phyloP scores from a whole-genome alignment of 1,140 invertebrate species.

The Popillia japonica region DNA sequence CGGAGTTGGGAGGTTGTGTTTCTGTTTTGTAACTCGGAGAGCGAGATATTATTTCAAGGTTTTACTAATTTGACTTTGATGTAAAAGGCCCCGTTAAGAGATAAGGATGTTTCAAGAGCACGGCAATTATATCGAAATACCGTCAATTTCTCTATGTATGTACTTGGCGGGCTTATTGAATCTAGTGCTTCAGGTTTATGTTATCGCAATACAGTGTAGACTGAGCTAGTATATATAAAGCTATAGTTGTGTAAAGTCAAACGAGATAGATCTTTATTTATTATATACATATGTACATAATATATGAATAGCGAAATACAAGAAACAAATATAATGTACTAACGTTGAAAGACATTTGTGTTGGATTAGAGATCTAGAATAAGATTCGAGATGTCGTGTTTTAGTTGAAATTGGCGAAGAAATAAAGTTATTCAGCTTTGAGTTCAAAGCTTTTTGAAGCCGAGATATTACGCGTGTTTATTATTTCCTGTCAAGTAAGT shows the following conservation, averaged over 20 bases:
- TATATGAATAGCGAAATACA: too few relatives aligned
- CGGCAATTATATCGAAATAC: background rate
- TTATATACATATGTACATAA: too few relatives aligned
- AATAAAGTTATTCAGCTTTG: background rate
- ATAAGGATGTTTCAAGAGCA: background rate
- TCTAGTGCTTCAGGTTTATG: background rate
- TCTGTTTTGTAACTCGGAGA: background rate
- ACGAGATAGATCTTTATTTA: too few relatives aligned
- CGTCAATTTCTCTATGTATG: background rate
- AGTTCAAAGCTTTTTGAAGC: background rate
- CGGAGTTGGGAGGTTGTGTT: background rate
- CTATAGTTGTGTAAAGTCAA: too few relatives aligned
- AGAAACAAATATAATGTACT: too few relatives aligned
- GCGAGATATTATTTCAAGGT: background rate
- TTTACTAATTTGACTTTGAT: slow-evolving; percentile 2
- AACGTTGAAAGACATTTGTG: too few relatives aligned
- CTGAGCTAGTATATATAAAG: background rate
- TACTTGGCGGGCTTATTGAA: background rate
- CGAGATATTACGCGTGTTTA: too few relatives aligned
- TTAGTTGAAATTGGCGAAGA: background rate
- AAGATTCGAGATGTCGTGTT: background rate
- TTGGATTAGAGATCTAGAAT: too few relatives aligned
- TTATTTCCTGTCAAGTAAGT: too few relatives aligned
- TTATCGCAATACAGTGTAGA: background rate
- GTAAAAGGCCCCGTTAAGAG: background rate